Evolutionary conservation across 2,797 vertebrate genomes (phyloP), one percentile per base, ranked within the genome.

Genomic region (Sebastolobus altivelis): DNA sequence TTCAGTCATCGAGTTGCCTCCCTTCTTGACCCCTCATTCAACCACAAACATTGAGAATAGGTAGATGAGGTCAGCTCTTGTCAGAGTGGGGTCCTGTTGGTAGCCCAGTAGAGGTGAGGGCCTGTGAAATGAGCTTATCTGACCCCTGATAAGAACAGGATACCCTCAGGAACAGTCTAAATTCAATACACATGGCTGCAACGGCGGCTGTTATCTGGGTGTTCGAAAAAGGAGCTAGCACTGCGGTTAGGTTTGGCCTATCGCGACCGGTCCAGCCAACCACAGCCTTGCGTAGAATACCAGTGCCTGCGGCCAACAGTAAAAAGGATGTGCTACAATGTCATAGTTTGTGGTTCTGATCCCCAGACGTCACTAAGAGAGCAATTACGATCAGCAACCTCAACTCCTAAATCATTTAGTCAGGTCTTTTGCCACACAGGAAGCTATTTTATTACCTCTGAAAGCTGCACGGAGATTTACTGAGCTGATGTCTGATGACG

Each of bases 81-180:
- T 85, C 77, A 75, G 82, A 80, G 72, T 59, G n/a, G 52, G 81
- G 59, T 89, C 46, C 79, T 65, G 52, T 74, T 80, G 88, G 92
- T 89, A 88, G 90, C 87, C 35, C 35, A 25, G 87, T 13, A 11
- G 84, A 93, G 90, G 89, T 90, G 92, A 93, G 63, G 88, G 85
- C 56, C 89, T 92, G 92, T 92, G 92, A 94, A 93, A 92, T 88
- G 68, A 89, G 83, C 90, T 94, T 94, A 95, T 95, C 94, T 94
- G 83, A 88, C 83, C 86, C 59, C 84, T 88, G 95, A 95, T 95
- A 94, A 95, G 89, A 87, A 79, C 81, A 90, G 91, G 88, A 93
- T 88, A 90, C 92, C 85, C 89, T 78, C 69, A 88, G 88, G 88
- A 94, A 89, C 61, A 65, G 60, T 37, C 70, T 77, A 87, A 92